phyloP scores from a whole-genome alignment of 2,888 invertebrate genomes.

The Andrena minutula region DNA sequence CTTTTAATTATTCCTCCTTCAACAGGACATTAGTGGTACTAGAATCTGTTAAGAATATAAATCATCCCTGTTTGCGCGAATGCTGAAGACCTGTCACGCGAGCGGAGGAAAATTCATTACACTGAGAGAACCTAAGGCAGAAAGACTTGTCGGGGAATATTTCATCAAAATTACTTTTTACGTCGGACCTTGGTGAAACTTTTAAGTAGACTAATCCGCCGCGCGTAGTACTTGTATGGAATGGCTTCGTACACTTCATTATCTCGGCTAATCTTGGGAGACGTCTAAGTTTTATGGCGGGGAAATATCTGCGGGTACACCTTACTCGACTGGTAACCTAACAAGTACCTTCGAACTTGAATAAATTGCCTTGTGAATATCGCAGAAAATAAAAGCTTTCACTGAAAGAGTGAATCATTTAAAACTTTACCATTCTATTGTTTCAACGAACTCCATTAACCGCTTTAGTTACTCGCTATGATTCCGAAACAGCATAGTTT shows the following conservation, averaged over 20 bases:
- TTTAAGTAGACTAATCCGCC: neutral
- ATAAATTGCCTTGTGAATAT: too few relatives aligned
- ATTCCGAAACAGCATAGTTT: too few relatives aligned
- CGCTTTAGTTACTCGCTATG: too few relatives aligned
- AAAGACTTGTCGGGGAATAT: neutral
- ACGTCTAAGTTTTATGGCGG: constrained; percentile 14
- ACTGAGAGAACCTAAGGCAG: neutral
- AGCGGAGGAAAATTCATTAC: neutral
- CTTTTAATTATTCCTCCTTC: neutral
- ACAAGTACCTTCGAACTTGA: too few relatives aligned
- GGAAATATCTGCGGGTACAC: constrained; percentile 1
- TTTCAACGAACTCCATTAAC: too few relatives aligned
- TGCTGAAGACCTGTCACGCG: too few relatives aligned
- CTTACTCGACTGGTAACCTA: neutral
- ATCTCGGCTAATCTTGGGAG: constrained; percentile 13
- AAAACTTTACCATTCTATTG: too few relatives aligned
- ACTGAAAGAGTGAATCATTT: too few relatives aligned
- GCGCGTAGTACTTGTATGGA: neutral
- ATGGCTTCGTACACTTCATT: constrained; percentile 17
- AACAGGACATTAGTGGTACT: neutral
- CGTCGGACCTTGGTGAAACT: constrained; percentile 10
- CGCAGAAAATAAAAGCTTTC: too few relatives aligned
- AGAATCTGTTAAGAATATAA: too few relatives aligned
- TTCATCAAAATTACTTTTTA: constrained; percentile 4
- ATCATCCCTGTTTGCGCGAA: too few relatives aligned